These are phyloP conservation scores for Melipona bicolor DNA, from an alignment of 2,888 invertebrate species.

Conservation along the genomic window DNA sequence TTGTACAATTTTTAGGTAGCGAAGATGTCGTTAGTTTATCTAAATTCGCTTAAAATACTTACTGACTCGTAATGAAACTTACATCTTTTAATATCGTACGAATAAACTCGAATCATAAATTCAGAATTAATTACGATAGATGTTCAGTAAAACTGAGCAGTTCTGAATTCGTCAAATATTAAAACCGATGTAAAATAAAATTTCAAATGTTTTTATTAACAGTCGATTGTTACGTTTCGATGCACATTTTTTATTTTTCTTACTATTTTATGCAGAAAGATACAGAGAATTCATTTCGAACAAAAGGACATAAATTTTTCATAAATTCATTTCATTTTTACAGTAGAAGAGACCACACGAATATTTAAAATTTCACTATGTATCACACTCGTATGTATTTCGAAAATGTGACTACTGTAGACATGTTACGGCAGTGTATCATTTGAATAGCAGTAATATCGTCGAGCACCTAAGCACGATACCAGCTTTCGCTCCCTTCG, in stretches of 20 bases:
- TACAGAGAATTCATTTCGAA: background rate
- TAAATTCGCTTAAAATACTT: conserved; percentile 62
- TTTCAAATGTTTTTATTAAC: background rate
- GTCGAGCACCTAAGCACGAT: background rate
- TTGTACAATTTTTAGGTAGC: conserved; percentile 38
- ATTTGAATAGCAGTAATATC: background rate
- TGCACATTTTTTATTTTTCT: background rate
- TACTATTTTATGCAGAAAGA: background rate
- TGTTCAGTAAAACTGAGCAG: background rate
- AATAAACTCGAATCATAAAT: too few relatives aligned
- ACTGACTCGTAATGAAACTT: conserved; percentile 15
- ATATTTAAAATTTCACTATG: background rate
- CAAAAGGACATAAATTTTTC: background rate
- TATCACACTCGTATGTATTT: background rate
- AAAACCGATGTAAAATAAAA: background rate
- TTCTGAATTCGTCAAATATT: background rate
- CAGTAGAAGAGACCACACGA: background rate
- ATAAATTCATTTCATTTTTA: too few relatives aligned
- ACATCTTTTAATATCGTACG: background rate
- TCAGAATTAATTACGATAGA: background rate
- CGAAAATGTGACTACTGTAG: background rate
- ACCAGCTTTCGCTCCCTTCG: background rate
- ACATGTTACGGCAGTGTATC: background rate
- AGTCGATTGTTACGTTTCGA: background rate
- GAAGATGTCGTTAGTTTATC: conserved; percentile 57